Evolutionary conservation across 2,888 invertebrate genomes (phyloP), one percentile per base, ranked within the genome.

Genomic region (Stegana nigrithorax): DNA sequence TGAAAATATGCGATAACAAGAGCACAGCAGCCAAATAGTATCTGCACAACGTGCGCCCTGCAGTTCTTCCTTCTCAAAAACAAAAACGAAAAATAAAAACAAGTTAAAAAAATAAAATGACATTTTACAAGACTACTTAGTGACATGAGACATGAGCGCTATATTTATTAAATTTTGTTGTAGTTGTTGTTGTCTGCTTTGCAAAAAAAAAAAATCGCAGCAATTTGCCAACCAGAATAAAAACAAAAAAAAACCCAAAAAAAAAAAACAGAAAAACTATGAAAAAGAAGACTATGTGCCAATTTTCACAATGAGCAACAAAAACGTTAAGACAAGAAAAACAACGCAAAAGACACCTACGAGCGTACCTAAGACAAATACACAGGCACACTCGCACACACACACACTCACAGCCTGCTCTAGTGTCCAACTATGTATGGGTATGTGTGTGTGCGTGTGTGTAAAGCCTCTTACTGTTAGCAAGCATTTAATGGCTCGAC

Each of bases 401-500:
- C n/a, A n/a, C n/a, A n/a, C n/a, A n/a, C n/a, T n/a, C n/a, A n/a
- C n/a, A n/a, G n/a, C n/a, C n/a, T n/a, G n/a, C n/a, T n/a, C n/a
- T n/a, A n/a, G n/a, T n/a, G n/a, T 29, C 10, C 29, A 29, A 10
- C 29, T 29, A 10, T 29, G 29, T 39, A 39, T 39, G 5, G 17
- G 14, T 32, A 32, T 32, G 32, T 32, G 32, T 32, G 32, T 12
- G n/a, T n/a, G 32, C 10, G 32, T 32, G 32, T 32, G 51, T 27
- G 27, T 51, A 6, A 47, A 12, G 51, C 10, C 23, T 12, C 27
- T 51, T 51, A 27, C 17, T 7, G 51, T 26, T 51, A 51, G 27
- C 51, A 51, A 14, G 27, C 26, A 27, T 14, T 27, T 51, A 51
- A 51, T 51, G 27, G 27, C 19, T 51, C 27, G 51, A 51, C 26